These are phyloP conservation scores for Phoeniculus purpureus DNA, from an alignment of 2,797 vertebrate genomes.

Conservation along the genomic window DNA sequence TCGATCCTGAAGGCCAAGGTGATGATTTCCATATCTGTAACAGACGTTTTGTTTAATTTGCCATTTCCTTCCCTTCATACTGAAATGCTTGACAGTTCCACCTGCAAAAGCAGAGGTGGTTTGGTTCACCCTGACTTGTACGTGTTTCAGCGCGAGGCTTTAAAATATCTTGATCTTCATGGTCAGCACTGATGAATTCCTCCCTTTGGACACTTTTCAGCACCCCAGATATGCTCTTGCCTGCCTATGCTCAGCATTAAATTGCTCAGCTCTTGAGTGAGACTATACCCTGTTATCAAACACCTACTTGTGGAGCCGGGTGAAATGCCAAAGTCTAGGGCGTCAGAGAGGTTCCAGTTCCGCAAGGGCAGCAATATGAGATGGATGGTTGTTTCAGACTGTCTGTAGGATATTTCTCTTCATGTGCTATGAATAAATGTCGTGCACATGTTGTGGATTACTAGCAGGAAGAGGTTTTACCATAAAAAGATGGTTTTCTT, in stretches of 20 bases:
- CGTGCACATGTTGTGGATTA: rapidly evolving
- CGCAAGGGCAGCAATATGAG: background rate
- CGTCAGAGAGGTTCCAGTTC: background rate
- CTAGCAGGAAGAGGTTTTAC: background rate
- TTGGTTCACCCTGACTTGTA: background rate
- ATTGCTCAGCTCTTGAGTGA: background rate
- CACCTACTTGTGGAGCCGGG: background rate
- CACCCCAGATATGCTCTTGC: slow-evolving; percentile 59
- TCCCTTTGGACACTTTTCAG: background rate
- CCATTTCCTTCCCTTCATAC: background rate
- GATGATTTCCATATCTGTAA: background rate
- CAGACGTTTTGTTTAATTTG: background rate
- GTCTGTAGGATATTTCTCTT: background rate
- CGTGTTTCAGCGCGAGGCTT: background rate
- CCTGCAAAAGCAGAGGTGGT: background rate
- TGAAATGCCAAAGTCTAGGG: background rate
- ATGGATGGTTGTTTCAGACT: background rate
- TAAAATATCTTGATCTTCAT: background rate
- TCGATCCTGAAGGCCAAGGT: background rate
- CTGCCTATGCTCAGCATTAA: slow-evolving; percentile 9
- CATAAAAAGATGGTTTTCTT: background rate
- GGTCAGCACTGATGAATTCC: background rate
- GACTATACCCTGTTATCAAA: background rate
- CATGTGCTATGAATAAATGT: too few relatives aligned
- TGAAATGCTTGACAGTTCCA: background rate